These are phyloP conservation scores for Galaxea fascicularis DNA, from an alignment of 92 coral and sea anemone species.

Conservation along the genomic window DNA sequence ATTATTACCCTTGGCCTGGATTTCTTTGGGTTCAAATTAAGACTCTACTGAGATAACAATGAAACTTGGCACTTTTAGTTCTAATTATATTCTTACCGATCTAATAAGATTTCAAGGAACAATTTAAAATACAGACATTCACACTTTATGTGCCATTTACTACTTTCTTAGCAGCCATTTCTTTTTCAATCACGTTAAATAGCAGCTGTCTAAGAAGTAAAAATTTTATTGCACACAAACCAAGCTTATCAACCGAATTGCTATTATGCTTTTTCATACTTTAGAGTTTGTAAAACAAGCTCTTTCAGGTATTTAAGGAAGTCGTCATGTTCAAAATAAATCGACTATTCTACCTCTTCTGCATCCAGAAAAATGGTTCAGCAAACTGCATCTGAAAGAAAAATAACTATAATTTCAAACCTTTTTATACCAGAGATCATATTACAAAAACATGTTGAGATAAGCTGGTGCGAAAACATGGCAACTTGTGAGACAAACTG, in stretches of 20 bases:
- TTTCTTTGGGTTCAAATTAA: too few relatives aligned
- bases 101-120: too few relatives aligned
- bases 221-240: conserved; percentile 9
- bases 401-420: too few relatives aligned
- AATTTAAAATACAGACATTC: conserved; percentile 1
- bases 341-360: neutral
- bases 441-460: neutral
- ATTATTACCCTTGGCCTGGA: conserved; percentile 5
- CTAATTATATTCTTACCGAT: too few relatives aligned
- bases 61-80: too few relatives aligned
- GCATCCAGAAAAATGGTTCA: conserved; percentile 4
- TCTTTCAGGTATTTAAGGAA: conserved; percentile 13
- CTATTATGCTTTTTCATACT: neutral
- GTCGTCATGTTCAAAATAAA: conserved; percentile 2
- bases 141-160: too few relatives aligned
- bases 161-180: too few relatives aligned
- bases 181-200: too few relatives aligned
- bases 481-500: neutral
- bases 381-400: too few relatives aligned
- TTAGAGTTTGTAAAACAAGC: conserved; percentile 1
- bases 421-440: too few relatives aligned
- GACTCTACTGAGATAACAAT: conserved; percentile 14
- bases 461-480: neutral
- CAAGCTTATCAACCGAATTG: conserved; percentile 14
- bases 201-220: too few relatives aligned